Conservation (phyloP, 2,113 vertebrate genomes). For the Coreoperca whiteheadi region DNA sequence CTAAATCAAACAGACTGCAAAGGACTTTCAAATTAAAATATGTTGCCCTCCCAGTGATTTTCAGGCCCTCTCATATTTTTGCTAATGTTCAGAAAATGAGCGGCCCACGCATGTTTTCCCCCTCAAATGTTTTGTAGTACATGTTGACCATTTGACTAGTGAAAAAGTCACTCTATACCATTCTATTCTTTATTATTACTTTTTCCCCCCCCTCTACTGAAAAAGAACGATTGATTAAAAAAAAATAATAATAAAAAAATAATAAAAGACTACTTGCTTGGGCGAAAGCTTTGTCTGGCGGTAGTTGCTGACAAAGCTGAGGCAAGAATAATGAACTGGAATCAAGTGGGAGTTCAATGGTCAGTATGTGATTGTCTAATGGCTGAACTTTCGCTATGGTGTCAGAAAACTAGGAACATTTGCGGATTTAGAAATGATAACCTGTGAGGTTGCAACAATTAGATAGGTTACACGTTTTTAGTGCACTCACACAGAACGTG, state of each 20-base stretch:
- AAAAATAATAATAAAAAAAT: too few species aligned
- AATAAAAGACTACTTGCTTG: background rate
- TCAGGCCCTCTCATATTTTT: background rate
- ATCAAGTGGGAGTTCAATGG: background rate
- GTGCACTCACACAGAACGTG: too few species aligned
- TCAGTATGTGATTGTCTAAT: background rate
- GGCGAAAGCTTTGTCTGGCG: background rate
- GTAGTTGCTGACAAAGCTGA: background rate
- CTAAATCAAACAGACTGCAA: slow-evolving; percentile 38
- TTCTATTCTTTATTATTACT: background rate
- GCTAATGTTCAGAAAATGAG: slow-evolving; percentile 13
- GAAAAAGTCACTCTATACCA: background rate
- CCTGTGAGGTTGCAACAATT: background rate
- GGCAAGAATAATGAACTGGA: background rate
- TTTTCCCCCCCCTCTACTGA: too few species aligned
- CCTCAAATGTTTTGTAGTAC: background rate
- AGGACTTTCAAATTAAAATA: slow-evolving; percentile 48
- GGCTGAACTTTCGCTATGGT: background rate
- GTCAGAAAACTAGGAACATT: background rate
- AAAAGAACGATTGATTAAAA: background rate
- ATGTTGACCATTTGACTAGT: background rate
- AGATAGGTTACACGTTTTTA: background rate
- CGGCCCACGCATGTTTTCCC: background rate
- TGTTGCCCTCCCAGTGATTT: slow-evolving; percentile 38
- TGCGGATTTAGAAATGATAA: background rate